Base-by-base conservation (phyloP, 2,113 vertebrate genomes). In the Ammodytes marinus region DNA sequence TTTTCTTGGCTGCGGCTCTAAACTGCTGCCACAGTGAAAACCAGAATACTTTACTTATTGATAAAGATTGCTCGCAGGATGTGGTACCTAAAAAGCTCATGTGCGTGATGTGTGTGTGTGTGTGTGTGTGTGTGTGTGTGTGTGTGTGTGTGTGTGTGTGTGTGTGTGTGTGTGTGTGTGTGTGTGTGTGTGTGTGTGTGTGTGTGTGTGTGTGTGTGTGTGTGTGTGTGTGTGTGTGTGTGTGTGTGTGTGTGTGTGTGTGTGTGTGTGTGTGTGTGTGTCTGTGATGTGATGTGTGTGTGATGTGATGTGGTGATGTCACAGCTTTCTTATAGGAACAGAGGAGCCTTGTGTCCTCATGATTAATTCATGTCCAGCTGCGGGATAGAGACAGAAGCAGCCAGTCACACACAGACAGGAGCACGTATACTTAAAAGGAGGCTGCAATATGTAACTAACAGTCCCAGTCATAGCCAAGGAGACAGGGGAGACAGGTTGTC, bases 331-430 rank as follows among this genome's bases (percentile, higher is more conserved):
- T 94, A 92, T 86, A 86, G 85, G 87, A 93, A 95, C 94, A 95
- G 93, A 95, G 92, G 71, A 92, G 92, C 94, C 90, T 95, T 95
- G 94, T 95, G 87, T 93, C 90, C 88, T 94, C 91, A 95, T 95
- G 94, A 89, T 91, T 95, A 94, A 95, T 95, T 92, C 94, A 95
- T 95, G 91, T 95, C 94, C 95, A 95, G 95, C 95, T 95, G 93
- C 91, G 90, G 92, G 92, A 93, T 93, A 85, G 91, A 93, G 89
- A 94, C 92, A 95, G 87, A 92, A 90, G 90, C 92, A 82, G 72
- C 87, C 88, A 93, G 89, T 92, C 93, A 91, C 92, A 92, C 79
- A 80, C 79, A 89, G 83, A 92, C 86, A 89, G 88, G 85, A 85
- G 77, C 90, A 88, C 65, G 84, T 91, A 27, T 27, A 87, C 88